These are phyloP conservation scores for Scopus umbretta DNA, from an alignment of 2,113 vertebrate genomes.

Conservation along the genomic window DNA sequence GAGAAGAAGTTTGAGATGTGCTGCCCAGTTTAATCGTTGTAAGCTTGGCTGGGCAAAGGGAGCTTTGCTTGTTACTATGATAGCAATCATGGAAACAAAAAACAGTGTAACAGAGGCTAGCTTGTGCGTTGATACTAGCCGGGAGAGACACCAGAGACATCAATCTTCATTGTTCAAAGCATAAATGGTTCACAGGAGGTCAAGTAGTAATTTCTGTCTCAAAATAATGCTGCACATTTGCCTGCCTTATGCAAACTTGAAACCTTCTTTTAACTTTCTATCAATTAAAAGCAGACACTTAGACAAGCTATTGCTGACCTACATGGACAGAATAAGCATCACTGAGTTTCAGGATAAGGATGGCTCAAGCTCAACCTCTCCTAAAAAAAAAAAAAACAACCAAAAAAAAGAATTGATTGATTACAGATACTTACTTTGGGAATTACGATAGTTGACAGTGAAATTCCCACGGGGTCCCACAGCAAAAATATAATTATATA, in stretches of 20 bases:
- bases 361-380: not conserved
- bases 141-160: not conserved
- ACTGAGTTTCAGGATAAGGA: not conserved
- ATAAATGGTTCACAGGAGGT: not conserved
- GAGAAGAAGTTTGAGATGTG: not conserved
- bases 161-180: not conserved
- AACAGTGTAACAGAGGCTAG: not conserved
- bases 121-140: not conserved
- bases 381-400: not conserved
- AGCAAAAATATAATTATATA: not conserved
- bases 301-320: not conserved
- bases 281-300: not conserved
- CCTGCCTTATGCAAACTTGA: not conserved
- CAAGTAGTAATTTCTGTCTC: not conserved
- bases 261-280: not conserved
- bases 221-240: not conserved
- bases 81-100: not conserved
- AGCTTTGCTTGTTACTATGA: not conserved
- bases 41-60: not conserved
- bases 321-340: not conserved
- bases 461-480: not conserved
- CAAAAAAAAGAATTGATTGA: not conserved
- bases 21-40: not conserved
- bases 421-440: not conserved
- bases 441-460: not conserved